Percentiles rank a stretch among this genome's conserved stretches.
phyloP scores from a whole-genome alignment of 1,140 invertebrate genomes.

The Danaus melanippus region DNA sequence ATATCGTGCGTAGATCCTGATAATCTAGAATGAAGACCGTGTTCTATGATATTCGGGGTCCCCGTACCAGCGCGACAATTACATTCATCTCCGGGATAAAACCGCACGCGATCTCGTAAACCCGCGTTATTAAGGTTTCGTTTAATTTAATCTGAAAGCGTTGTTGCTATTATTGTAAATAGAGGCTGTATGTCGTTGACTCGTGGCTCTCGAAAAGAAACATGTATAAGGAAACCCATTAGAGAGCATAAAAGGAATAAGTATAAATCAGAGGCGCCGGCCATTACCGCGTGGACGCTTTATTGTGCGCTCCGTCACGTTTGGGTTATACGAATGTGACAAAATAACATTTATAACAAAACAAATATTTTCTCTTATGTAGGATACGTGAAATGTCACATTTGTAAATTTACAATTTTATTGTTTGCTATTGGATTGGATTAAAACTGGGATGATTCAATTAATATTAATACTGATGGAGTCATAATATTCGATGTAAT shows the following conservation, averaged over 20 bases:
- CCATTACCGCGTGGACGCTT: conserved; percentile 57
- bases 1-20: not conserved
- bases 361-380: conserved; percentile 14
- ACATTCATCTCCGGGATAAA: conserved; percentile 28
- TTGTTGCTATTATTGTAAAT: conserved; percentile 27
- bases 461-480: too few relatives aligned
- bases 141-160: conserved; percentile 47
- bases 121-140: conserved; percentile 37
- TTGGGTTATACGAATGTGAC: conserved; percentile 51
- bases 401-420: too few relatives aligned
- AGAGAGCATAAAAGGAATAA: conserved; percentile 63
- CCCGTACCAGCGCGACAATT: conserved; percentile 19
- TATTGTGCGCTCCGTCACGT: conserved; percentile 60
- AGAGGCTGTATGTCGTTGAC: conserved; percentile 20
- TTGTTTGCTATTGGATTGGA: too few relatives aligned
- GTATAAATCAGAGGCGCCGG: conserved; percentile 61
- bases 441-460: too few relatives aligned
- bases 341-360: conserved; percentile 50
- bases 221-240: conserved; percentile 58
- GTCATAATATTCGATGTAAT: too few relatives aligned
- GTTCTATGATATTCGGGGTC: conserved; percentile 18
- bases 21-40: conserved; percentile 10
- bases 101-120: conserved; percentile 24
- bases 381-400: not conserved
- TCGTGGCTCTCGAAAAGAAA: conserved; percentile 36